phyloP scores from a whole-genome alignment of 1,140 invertebrate species.

The Cephus cinctus region DNA sequence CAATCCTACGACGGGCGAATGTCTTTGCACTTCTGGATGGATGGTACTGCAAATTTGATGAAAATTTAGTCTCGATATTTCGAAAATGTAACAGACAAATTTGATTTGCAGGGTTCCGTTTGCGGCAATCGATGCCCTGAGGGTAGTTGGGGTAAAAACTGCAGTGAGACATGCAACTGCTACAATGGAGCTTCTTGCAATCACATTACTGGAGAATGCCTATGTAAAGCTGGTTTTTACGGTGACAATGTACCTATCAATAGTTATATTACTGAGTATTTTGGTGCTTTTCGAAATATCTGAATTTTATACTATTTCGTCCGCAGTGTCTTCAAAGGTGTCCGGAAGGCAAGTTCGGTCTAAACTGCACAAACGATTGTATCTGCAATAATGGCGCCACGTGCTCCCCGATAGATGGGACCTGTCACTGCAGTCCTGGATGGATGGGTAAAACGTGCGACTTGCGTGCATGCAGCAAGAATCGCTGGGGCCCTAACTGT shows the following conservation, averaged over 20 bases:
- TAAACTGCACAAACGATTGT: conserved; percentile 73
- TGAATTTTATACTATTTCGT: conserved; percentile 13
- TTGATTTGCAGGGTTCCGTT: conserved; percentile 61
- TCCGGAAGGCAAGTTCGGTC: conserved; percentile 72
- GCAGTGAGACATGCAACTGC: conserved; percentile 78
- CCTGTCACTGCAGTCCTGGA: conserved; percentile 71
- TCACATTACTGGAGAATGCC: conserved; percentile 74
- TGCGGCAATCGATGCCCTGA: conserved; percentile 74
- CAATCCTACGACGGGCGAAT: conserved; percentile 74
- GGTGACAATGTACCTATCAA: conserved; percentile 66
- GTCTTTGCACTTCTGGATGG: conserved; percentile 81
- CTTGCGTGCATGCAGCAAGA: conserved; percentile 64
- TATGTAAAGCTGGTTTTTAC: conserved; percentile 73
- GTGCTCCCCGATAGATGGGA: conserved; percentile 70
- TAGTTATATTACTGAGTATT: background rate
- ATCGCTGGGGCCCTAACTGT: conserved; percentile 72
- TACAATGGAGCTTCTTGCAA: conserved; percentile 82
- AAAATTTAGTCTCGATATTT: conserved; percentile 2
- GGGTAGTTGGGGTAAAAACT: conserved; percentile 74
- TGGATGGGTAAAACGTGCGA: conserved; percentile 75
- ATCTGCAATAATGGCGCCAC: conserved; percentile 74
- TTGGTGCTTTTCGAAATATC: conserved; percentile 6
- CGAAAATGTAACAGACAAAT: conserved; percentile 1
- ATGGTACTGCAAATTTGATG: conserved; percentile 52
- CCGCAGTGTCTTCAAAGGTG: conserved; percentile 76